Evolutionary conservation across 2,888 invertebrate species (phyloP), one percentile per base, ranked within the genome.

Genomic region (Nysson spinosus): DNA sequence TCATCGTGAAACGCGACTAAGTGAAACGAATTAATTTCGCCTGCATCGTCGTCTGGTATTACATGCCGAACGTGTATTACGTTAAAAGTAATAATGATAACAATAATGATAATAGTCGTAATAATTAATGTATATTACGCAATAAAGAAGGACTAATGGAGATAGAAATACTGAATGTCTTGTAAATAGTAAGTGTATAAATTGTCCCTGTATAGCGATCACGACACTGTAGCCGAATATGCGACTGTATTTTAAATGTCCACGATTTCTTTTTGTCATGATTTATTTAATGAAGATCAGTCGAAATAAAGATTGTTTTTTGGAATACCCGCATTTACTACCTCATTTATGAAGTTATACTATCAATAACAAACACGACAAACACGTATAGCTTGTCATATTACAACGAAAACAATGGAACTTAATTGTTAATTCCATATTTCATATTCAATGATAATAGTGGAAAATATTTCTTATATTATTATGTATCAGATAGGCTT

Each of bases 161-260:
- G 39, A 22, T 20, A 40, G 19, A 22, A 37, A n/a, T 22, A 49
- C 39, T 78, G 54, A 72, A 70, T 78, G 75, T 80, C 69, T 70
- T 80, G 80, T 80, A 80, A 71, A 80, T 80, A 80, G 63, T 79
- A 63, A 73, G 50, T 75, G 72, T 80, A 76, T 75, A 75, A 68
- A 69, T 63, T 39, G 61, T 71, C 57, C 63, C 30, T 65, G 65
- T 73, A 69, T 69, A 74, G 68, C 57, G 43, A 61, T 69, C 57
- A 54, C 39, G 50, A 49, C 54, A 52, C 55, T 57, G 64, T 72
- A 62, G 65, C 43, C 58, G 61, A 69, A 51, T 57, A 49, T 68
- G 62, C 70, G 62, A 66, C 71, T 80, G 75, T 80, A 78, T 73
- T 78, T 77, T 73, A 71, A 76, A 76, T 77, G 79, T 78, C 70